phyloP scores from a whole-genome alignment of 2,113 vertebrate species.

The Epinephelus fuscoguttatus region DNA sequence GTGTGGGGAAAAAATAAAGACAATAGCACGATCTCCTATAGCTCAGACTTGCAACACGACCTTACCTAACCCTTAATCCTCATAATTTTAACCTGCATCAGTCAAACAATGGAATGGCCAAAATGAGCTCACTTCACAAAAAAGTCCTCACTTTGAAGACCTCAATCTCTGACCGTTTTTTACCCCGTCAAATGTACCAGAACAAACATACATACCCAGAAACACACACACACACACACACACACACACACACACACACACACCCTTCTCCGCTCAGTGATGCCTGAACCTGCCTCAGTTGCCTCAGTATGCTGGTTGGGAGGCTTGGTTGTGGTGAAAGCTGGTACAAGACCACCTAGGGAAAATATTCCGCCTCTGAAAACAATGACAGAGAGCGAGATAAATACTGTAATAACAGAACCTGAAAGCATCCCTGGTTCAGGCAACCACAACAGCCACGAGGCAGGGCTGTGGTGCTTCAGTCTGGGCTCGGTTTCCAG shows the following conservation, averaged over 20 bases:
- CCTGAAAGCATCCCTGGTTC: slow-evolving; percentile 45
- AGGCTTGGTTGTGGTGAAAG: slow-evolving; percentile 41
- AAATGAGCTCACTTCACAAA: slow-evolving; percentile 41
- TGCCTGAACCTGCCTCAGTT: slow-evolving; percentile 62
- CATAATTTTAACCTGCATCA: not conserved
- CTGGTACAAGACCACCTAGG: slow-evolving; percentile 49
- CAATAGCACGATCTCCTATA: not conserved
- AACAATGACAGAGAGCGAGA: slow-evolving; percentile 56
- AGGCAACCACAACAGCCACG: slow-evolving; percentile 43
- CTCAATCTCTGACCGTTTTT: slow-evolving; percentile 29
- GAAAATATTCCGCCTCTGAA: slow-evolving; percentile 51
- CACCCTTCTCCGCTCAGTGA: slow-evolving; percentile 23
- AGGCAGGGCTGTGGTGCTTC: slow-evolving; percentile 53
- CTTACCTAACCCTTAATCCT: not conserved
- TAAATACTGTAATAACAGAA: slow-evolving; percentile 56
- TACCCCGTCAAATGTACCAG: slow-evolving; percentile 1
- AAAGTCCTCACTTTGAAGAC: slow-evolving; percentile 23
- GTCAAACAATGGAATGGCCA: not conserved
- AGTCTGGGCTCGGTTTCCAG: slow-evolving; percentile 40
- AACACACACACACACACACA: slow-evolving; percentile 1
- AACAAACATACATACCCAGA: slow-evolving; percentile 21
- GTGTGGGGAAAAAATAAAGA: not conserved
- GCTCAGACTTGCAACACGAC: not conserved
- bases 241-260: not conserved
- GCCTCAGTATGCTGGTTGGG: slow-evolving; percentile 39